Conservation (phyloP, 2,797 vertebrate species). For the Myiotriccus ornatus region DNA sequence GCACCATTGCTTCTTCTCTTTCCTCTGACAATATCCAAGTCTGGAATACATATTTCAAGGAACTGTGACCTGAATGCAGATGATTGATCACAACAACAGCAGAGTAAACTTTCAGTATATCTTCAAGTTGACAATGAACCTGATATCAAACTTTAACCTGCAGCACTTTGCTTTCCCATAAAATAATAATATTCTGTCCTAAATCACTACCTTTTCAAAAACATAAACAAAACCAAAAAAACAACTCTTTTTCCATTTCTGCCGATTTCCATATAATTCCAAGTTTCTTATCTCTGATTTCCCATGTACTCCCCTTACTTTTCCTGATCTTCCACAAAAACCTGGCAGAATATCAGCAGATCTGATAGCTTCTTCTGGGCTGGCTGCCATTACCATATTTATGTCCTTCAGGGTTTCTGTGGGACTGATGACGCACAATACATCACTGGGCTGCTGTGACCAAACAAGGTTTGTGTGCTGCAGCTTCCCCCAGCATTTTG, state of each 20-base stretch:
- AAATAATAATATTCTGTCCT: constrained; percentile 23
- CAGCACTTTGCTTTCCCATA: constrained; percentile 18
- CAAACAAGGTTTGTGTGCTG: constrained; percentile 44
- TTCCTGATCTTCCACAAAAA: constrained; percentile 6
- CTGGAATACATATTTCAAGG: constrained; percentile 23
- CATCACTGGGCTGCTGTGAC: constrained; percentile 31
- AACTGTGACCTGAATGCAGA: constrained; percentile 9
- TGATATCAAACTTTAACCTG: constrained; percentile 23
- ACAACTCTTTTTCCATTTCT: background rate
- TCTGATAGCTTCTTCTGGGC: constrained; percentile 34
- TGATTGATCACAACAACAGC: background rate
- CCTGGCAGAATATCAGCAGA: constrained; percentile 41
- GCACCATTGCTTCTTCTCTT: background rate
- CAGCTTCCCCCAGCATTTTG: constrained; percentile 31
- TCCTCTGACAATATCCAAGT: background rate
- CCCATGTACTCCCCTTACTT: constrained; percentile 16
- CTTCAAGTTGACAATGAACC: constrained; percentile 4
- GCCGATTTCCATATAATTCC: background rate
- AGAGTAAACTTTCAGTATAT: constrained; percentile 31
- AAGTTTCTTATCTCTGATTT: constrained; percentile 19
- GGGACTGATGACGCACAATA: constrained; percentile 44
- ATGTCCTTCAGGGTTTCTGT: constrained; percentile 34
- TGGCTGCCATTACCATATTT: constrained; percentile 53
- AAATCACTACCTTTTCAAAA: constrained; percentile 21
- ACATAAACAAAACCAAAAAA: background rate